phyloP scores from a whole-genome alignment of 92 coral and sea anemone genomes.

The Hydrozoanthus gracilis region DNA sequence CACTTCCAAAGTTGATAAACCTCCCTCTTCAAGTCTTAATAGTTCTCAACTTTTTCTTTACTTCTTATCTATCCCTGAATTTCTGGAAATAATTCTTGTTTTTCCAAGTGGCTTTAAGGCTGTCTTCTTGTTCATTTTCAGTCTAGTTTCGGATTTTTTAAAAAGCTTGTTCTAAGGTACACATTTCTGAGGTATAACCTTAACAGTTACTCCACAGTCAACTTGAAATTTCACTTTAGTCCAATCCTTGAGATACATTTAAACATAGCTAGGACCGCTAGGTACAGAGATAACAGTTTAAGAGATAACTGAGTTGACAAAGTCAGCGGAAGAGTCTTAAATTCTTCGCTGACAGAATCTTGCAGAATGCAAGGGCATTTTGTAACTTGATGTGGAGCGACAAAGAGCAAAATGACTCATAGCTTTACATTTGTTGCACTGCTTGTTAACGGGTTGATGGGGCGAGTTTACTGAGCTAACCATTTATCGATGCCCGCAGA shows the following conservation, averaged over 20 bases:
- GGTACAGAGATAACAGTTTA: background rate
- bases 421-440: background rate
- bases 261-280: background rate
- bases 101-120: constrained; percentile 55
- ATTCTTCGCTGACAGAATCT: no score
- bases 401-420: background rate
- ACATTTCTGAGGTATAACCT: background rate
- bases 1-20: constrained; percentile 40
- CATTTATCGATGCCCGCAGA: no score
- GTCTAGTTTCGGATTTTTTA: constrained; percentile 42
- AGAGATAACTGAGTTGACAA: constrained; percentile 5
- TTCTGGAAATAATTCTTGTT: constrained; percentile 32
- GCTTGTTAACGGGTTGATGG: no score
- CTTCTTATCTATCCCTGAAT: constrained; percentile 47
- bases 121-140: constrained; percentile 46
- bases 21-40: constrained; percentile 21
- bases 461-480: no score
- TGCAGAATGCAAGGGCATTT: background rate
- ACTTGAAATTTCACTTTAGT: background rate
- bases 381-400: background rate
- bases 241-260: background rate
- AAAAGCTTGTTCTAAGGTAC: constrained; percentile 12
- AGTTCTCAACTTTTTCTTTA: constrained; percentile 40
- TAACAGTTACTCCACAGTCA: background rate
- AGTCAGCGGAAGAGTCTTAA: background rate